phyloP scores from a whole-genome alignment of 2,113 vertebrate genomes.

The Atherinomorus stipes region DNA sequence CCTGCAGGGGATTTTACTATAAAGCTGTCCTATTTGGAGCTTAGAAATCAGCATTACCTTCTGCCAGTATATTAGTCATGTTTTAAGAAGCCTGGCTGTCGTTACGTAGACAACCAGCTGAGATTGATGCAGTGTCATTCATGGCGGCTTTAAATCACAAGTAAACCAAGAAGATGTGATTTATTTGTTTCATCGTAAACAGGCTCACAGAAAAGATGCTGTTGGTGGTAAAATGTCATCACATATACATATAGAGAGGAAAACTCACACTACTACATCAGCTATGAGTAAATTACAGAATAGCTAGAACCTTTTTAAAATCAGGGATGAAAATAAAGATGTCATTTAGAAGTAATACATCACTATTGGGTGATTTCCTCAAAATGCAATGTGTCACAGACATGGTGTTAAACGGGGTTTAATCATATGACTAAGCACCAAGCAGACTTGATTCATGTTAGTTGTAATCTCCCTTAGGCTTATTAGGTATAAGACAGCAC shows the following conservation, averaged over 20 bases:
- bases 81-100: not conserved
- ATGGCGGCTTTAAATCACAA: constrained; percentile 5
- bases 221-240: not conserved
- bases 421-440: constrained; percentile 31
- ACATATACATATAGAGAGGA: too few relatives aligned
- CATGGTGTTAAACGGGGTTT: constrained; percentile 8
- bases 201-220: not conserved
- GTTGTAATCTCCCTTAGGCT: constrained; percentile 20
- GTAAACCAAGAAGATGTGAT: constrained; percentile 12
- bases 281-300: not conserved
- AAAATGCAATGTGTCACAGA: constrained; percentile 8
- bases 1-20: constrained; percentile 38
- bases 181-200: not conserved
- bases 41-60: constrained; percentile 30
- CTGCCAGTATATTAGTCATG: constrained; percentile 40
- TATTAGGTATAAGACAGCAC: constrained; percentile 6
- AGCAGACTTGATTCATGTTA: constrained; percentile 10
- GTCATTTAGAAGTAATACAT: not conserved
- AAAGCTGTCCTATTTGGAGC: constrained; percentile 44
- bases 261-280: not conserved
- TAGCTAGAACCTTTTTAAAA: not conserved
- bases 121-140: constrained; percentile 13
- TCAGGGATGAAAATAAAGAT: not conserved
- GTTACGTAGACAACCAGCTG: not conserved
- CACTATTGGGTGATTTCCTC: constrained; percentile 28